These are phyloP conservation scores for Coccyzus lansbergi DNA, from an alignment of 2,797 vertebrate genomes.

Conservation along the genomic window DNA sequence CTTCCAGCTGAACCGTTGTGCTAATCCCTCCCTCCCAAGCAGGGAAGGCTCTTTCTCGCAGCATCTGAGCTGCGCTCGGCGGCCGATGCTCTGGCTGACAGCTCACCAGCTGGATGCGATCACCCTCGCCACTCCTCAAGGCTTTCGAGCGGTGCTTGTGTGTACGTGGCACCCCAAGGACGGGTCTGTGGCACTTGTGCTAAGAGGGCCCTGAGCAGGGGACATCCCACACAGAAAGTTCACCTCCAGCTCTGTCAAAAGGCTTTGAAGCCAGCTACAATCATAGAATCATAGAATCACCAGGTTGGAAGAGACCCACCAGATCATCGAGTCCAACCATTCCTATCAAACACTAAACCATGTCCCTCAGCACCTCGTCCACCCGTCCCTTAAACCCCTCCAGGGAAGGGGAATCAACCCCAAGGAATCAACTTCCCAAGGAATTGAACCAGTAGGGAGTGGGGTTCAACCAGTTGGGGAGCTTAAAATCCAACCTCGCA, in stretches of 20 bases:
- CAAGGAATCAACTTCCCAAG: no score
- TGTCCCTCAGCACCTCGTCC: no score
- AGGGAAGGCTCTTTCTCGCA: not conserved
- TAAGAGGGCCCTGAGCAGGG: not conserved
- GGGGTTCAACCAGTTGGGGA: no score
- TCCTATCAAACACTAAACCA: no score
- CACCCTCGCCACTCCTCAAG: not conserved
- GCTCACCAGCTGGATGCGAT: not conserved
- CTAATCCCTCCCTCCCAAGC: not conserved
- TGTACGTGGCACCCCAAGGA: not conserved
- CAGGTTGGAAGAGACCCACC: no score
- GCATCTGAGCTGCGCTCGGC: fast-evolving
- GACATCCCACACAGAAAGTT: fast-evolving
- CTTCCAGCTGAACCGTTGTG: not conserved
- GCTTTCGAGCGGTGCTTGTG: fast-evolving
- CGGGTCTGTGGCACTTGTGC: fast-evolving
- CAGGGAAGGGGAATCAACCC: no score
- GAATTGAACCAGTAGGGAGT: not conserved
- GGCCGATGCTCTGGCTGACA: not conserved
- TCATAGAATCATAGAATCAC: no score
- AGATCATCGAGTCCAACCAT: no score
- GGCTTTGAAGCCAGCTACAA: not conserved
- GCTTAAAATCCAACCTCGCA: not conserved
- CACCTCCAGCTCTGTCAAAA: no score
- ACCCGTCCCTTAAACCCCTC: no score